A percentile compares a stretch with the other conserved stretches of the same genome.
Conservation (phyloP, 2,113 vertebrate genomes). For the Thalassarche chlororhynchos region DNA sequence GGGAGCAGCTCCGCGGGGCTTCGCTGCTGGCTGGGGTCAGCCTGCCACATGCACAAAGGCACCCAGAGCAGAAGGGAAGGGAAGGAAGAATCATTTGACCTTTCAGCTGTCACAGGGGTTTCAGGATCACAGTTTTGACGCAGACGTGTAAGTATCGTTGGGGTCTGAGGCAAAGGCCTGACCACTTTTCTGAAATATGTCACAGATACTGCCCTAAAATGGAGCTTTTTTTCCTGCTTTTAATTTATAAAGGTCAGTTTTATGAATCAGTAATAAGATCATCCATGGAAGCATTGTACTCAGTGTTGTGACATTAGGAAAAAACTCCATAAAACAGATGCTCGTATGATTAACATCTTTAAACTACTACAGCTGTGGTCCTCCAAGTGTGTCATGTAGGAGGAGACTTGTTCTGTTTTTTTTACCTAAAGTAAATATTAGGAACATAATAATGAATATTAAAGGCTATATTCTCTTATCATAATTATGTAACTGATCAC, state of each 20-base stretch:
- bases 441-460: not conserved
- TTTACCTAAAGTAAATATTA: not conserved
- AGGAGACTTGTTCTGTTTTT: not conserved
- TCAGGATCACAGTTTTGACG: not conserved
- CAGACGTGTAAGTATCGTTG: not conserved
- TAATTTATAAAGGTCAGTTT: slow-evolving; percentile 9
- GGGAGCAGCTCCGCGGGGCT: accelerated
- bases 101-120: not conserved
- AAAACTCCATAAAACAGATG: not conserved
- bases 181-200: not conserved
- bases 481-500: not conserved
- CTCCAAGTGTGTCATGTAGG: not conserved
- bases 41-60: not conserved
- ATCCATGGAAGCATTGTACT: not conserved
- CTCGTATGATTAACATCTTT: not conserved
- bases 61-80: not conserved
- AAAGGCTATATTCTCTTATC: not conserved
- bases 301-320: not conserved
- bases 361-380: not conserved
- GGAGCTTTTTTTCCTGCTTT: not conserved
- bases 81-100: not conserved
- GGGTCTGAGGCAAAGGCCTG: not conserved
- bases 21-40: not conserved
- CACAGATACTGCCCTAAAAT: not conserved
- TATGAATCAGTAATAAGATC: not conserved